These are phyloP conservation scores for Malthinus flaveolus DNA, from an alignment of 2,888 invertebrate species.

Conservation along the genomic window DNA sequence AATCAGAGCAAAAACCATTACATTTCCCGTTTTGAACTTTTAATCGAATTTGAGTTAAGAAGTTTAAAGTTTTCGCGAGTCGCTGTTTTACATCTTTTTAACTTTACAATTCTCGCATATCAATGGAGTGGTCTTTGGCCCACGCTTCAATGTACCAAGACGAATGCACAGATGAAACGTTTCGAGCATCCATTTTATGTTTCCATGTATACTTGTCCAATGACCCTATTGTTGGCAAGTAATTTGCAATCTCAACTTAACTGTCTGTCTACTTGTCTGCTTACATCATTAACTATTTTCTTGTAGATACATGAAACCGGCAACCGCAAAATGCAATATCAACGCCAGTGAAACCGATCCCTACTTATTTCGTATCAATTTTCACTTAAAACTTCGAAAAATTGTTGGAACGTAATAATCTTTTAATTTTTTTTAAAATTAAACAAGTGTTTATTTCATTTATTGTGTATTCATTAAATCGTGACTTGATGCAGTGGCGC, in stretches of 20 bases:
- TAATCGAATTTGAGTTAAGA: too few species aligned
- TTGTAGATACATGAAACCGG: constrained; percentile 24
- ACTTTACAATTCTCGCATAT: too few species aligned
- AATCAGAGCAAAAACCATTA: too few species aligned
- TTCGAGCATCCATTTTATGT: background rate
- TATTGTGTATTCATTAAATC: constrained; percentile 25
- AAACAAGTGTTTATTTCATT: constrained; percentile 25
- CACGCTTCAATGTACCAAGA: too few species aligned
- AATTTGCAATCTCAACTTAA: constrained; percentile 43
- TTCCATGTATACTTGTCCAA: constrained; percentile 33
- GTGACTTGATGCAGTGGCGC: constrained; percentile 15
- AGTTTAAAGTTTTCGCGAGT: too few species aligned
- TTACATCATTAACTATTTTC: constrained; percentile 18
- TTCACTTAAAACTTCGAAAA: too few species aligned
- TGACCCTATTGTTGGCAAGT: constrained; percentile 39
- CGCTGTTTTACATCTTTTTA: too few species aligned
- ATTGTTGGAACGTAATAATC: too few species aligned
- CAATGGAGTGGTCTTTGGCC: too few species aligned
- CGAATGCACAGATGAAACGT: background rate
- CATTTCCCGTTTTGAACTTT: too few species aligned
- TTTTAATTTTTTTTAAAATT: constrained; percentile 9
- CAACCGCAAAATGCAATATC: constrained; percentile 14
- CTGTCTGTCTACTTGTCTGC: constrained; percentile 30
- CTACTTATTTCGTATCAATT: constrained; percentile 3
- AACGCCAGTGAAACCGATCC: constrained; percentile 8